Base-by-base conservation (phyloP, 1,140 invertebrate species). In the Eulimnadia texana region DNA sequence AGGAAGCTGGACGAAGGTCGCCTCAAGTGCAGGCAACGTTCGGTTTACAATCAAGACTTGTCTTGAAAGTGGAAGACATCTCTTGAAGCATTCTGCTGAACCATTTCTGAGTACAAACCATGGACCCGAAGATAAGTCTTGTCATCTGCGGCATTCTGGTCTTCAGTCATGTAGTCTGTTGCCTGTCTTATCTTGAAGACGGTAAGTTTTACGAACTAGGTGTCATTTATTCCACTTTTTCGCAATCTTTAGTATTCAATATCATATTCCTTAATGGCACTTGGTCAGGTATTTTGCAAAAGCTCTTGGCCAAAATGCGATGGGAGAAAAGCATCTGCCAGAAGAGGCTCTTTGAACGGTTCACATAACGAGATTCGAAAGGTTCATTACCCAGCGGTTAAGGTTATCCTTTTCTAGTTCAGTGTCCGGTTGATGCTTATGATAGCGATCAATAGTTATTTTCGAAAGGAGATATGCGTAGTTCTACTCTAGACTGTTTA, bases 141-240 rank as follows among this genome's bases (percentile, higher is more conserved):
- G 28, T 57, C 55, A 27, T 57, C 28, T 57, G 27, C 25, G 28
- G 27, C 16, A 33, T 57, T 3, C 25, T 25, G 6, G 55, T 57
- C 28, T 42, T 57, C 20, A 57, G 55, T 33, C 55, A 57, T 20
- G 55, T 33, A 20, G 55, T 57, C 24, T 20, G 25, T 27, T 20
- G 55, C 11, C 28, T 57, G 28, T 27, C 27, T 29, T 57, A 57
- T 27, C 29, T 57, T 27, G 55, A 57, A 27, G 55, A 57, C 25
- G 55, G 55, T 57, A 57, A 33, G 28, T 47, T 0, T 11, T 11
- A 47, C 0, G 1, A 23, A 1, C n/a, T 1, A 53, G 10, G 11
- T 13, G 16, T 53, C 20, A 10, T 50, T 24, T 52, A 11, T 52
- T 52, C 25, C 25, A 10, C 19, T 22, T 52, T 52, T 52, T 11